phyloP scores from a whole-genome alignment of 2,888 invertebrate species.

The Zaprionus lineosus region DNA sequence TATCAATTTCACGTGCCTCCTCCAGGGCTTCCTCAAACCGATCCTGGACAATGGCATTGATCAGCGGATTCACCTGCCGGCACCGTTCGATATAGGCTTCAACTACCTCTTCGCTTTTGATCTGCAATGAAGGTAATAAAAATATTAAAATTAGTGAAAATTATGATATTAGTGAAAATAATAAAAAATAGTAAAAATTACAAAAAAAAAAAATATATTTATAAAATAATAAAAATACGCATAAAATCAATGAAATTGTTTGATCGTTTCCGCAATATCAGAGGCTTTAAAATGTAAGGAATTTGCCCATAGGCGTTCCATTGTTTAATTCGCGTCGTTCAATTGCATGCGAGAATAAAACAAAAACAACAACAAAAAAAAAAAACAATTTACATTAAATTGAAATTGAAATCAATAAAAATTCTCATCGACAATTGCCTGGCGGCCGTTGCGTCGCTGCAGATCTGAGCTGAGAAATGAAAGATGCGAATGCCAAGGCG shows the following conservation, averaged over 20 bases:
- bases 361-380: slow-evolving; percentile 8
- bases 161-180: no score
- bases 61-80: slow-evolving; percentile 89
- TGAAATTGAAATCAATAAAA: slow-evolving; percentile 67
- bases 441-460: background rate
- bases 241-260: slow-evolving; percentile 7
- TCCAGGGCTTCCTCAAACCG: slow-evolving; percentile 89
- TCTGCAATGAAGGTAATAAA: slow-evolving; percentile 83
- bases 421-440: slow-evolving; percentile 44
- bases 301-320: slow-evolving; percentile 1
- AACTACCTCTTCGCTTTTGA: slow-evolving; percentile 88
- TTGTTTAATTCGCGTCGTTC: slow-evolving; percentile 24
- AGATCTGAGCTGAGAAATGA: no score
- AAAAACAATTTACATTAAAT: slow-evolving; percentile 62
- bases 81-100: slow-evolving; percentile 89
- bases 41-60: slow-evolving; percentile 92
- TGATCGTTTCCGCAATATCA: slow-evolving; percentile 44
- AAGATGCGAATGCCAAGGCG: slow-evolving; percentile 7
- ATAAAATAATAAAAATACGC: no score
- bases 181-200: no score
- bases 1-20: slow-evolving; percentile 90
- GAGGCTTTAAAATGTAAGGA: background rate
- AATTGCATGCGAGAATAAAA: slow-evolving; percentile 57
- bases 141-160: no score
- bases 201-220: slow-evolving; percentile 11